Conservation (phyloP, 1,140 invertebrate genomes). For the Saxidomus purpurata region DNA sequence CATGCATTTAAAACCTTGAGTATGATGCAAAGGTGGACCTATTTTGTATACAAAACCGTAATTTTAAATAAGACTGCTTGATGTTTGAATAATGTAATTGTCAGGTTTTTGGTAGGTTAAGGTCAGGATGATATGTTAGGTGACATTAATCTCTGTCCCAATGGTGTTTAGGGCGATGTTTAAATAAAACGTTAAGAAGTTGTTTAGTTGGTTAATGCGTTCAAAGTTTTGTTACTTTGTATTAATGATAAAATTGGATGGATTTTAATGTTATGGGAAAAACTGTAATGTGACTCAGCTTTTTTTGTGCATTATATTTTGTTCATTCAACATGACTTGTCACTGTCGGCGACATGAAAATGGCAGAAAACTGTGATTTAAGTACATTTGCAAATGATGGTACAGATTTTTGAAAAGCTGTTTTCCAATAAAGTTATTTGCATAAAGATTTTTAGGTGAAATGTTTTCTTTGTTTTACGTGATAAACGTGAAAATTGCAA, state of each 20-base stretch:
- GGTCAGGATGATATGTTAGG: background rate
- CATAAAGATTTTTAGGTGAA: background rate
- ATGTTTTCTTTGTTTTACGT: background rate
- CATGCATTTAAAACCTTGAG: no score
- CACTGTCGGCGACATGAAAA: background rate
- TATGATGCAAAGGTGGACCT: no score
- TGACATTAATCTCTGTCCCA: background rate
- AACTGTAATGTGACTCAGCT: background rate
- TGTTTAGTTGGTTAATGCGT: conserved; percentile 9
- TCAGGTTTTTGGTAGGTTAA: background rate
- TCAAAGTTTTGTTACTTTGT: conserved; percentile 2
- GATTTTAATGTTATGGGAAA: background rate
- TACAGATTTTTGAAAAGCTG: background rate
- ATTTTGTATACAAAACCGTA: background rate
- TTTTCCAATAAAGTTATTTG: background rate
- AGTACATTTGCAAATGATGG: background rate
- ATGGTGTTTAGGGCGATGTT: background rate
- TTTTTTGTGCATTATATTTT: background rate
- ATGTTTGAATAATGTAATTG: background rate
- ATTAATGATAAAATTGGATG: conserved; percentile 5
- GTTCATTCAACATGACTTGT: no score
- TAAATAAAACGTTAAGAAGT: background rate
- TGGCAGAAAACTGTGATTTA: background rate
- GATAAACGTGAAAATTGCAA: background rate
- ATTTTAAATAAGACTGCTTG: background rate